A percentile compares a stretch with the other conserved stretches of the same genome.
phyloP scores from a whole-genome alignment of 2,797 vertebrate genomes.

The Psittacula echo region DNA sequence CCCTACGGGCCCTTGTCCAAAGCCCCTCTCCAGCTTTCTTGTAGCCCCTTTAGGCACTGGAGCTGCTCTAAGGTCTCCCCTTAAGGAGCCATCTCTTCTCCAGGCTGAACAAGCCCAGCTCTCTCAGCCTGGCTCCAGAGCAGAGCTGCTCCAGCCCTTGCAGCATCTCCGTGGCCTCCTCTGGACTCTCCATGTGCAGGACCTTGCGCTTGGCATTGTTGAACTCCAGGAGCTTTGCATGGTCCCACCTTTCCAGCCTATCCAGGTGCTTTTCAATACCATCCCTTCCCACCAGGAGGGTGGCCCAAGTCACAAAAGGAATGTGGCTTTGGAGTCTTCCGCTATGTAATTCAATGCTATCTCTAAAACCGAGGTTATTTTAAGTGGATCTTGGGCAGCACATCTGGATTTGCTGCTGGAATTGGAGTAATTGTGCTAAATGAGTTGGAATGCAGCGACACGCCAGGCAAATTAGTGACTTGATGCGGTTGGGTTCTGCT shows the following conservation, averaged over 20 bases:
- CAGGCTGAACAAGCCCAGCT: not conserved
- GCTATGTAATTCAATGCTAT: not conserved
- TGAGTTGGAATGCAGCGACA: not conserved
- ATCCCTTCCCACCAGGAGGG: not conserved
- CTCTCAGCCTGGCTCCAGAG: not conserved
- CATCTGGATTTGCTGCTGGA: conserved; percentile 23
- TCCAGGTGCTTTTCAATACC: not conserved
- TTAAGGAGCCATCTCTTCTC: not conserved
- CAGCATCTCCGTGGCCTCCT: not conserved
- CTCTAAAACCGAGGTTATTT: not conserved
- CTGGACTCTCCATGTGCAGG: not conserved
- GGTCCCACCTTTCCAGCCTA: not conserved
- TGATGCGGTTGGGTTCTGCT: not conserved
- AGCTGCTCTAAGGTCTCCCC: too few species aligned
- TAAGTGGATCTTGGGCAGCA: not conserved
- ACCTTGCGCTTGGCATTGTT: not conserved
- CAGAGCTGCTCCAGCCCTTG: not conserved
- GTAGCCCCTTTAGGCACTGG: too few species aligned
- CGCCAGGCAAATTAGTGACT: not conserved
- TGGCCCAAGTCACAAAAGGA: not conserved
- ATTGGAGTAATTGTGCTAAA: not conserved
- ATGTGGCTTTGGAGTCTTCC: not conserved
- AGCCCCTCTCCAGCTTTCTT: too few species aligned
- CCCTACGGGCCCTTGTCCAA: too few species aligned
- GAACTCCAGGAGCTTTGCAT: not conserved